Evolutionary conservation across 2,113 vertebrate species (phyloP).

Genomic region (Nyctibius bracteatus): DNA sequence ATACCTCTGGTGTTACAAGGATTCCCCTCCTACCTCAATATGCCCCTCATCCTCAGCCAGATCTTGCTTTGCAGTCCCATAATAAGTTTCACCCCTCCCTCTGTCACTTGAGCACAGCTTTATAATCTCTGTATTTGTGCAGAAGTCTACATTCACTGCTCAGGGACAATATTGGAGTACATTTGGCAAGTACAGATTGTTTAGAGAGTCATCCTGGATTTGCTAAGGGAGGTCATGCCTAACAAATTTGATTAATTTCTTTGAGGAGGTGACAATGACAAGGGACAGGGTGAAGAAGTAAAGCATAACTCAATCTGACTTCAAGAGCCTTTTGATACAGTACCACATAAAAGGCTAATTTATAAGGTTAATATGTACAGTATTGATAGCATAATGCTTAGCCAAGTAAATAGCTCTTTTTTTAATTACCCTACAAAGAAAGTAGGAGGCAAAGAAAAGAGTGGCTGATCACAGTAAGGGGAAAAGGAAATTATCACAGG

Average conservation of each 20-base stretch:
- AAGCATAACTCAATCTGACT: conserved; percentile 59
- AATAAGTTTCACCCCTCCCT: neutral
- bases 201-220: conserved; percentile 14
- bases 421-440: conserved; percentile 1
- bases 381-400: conserved; percentile 32
- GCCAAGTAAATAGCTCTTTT: conserved; percentile 32
- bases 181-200: neutral
- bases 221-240: conserved; percentile 41
- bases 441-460: neutral
- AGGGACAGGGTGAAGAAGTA: conserved; percentile 28
- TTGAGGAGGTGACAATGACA: conserved; percentile 51
- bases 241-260: conserved; percentile 61
- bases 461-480: neutral
- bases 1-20: rapidly evolving
- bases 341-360: conserved; percentile 60
- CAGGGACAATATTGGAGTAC: neutral
- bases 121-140: neutral
- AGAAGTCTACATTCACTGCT: neutral
- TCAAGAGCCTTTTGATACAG: conserved; percentile 59
- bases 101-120: neutral
- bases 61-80: neutral
- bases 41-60: neutral
- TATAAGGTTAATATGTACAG: conserved; percentile 47
- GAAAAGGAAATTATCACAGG: neutral
- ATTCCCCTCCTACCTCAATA: neutral